Base-by-base conservation (phyloP, 2,888 invertebrate genomes). In the Ichneumoninae sp. region DNA sequence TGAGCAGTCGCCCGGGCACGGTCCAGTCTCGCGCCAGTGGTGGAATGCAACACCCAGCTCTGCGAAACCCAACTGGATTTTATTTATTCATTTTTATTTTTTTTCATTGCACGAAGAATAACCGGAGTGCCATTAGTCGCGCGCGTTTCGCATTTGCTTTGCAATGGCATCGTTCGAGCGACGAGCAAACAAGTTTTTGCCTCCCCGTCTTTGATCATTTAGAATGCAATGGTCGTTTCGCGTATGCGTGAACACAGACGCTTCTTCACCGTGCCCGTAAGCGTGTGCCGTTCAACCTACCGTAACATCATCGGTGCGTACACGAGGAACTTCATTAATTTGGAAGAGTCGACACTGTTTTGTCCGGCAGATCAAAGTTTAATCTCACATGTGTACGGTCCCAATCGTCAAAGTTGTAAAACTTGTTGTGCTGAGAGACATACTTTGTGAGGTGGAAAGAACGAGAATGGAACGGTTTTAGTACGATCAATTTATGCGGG, bases 181-280 rank as follows among this genome's bases (percentile, higher is more conserved):
- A 22, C 66, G 44, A 19, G n/a, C 40, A 57, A 71, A 57, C 36
- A 57, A 71, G 40, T 71, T 71, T 71, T 71, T 71, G 71, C 36
- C 8, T 33, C 13, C 5, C 6, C 22, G 40, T 54, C 36, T 63
- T 63, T 47, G 5, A 26, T 47, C n/a, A 47, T 63, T 40, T 8
- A 6, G 57, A 22, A 73, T 40, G 73, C 73, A 60, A 57, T 36
- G 44, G 26, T 44, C 68, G 68, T 68, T 30, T 26, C 44, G 13
- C 47, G 47, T 44, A 47, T 6, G 57, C 57, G 57, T 26, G 57
- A 22, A 57, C 10, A 57, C 26, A 57, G 22, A 57, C 57, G 22
- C 57, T 26, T 22, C 57, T 10, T 26, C 26, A 19, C 22, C 1
- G 13, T 26, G 10, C 3, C 4, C 10, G 22, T 26, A 13, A 26